Evolutionary conservation across 2,888 invertebrate species (phyloP).

Genomic region (Lithophane ornitopus): DNA sequence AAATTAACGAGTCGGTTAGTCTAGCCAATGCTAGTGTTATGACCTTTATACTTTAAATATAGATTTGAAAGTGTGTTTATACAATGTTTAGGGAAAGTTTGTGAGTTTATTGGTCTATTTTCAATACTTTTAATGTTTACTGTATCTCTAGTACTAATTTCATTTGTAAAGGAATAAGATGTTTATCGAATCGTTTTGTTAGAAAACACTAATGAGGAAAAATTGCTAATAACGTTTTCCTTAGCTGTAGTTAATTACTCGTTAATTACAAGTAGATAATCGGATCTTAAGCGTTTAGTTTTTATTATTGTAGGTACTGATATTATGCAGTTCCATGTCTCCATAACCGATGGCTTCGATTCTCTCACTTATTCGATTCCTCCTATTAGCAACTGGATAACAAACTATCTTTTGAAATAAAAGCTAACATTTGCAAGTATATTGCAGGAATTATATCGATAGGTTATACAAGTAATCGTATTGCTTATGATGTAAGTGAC

Average conservation of each 20-base stretch:
- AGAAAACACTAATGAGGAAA: conserved; percentile 48
- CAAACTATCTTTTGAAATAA: conserved; percentile 1
- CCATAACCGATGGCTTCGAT: background rate
- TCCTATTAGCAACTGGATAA: background rate
- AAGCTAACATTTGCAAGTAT: background rate
- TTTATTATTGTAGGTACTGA: background rate
- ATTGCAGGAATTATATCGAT: conserved; percentile 13
- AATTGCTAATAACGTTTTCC: conserved; percentile 26
- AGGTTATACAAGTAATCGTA: conserved; percentile 15
- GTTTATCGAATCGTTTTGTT: conserved; percentile 26
- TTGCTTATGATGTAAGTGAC: conserved; percentile 9
- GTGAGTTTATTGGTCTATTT: conserved; percentile 15
- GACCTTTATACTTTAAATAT: conserved; percentile 62
- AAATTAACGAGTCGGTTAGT: conserved; percentile 74
- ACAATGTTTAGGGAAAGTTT: background rate
- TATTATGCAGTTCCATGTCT: background rate
- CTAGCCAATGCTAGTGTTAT: conserved; percentile 67
- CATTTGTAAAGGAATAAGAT: conserved; percentile 21
- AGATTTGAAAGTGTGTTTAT: conserved; percentile 22
- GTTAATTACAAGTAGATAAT: conserved; percentile 11
- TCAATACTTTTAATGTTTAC: background rate
- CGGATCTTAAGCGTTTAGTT: conserved; percentile 27
- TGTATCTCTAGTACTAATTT: background rate
- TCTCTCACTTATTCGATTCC: background rate
- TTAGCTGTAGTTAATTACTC: conserved; percentile 16